phyloP scores from a whole-genome alignment of 1,140 invertebrate species.

The Drosophila novamexicana region DNA sequence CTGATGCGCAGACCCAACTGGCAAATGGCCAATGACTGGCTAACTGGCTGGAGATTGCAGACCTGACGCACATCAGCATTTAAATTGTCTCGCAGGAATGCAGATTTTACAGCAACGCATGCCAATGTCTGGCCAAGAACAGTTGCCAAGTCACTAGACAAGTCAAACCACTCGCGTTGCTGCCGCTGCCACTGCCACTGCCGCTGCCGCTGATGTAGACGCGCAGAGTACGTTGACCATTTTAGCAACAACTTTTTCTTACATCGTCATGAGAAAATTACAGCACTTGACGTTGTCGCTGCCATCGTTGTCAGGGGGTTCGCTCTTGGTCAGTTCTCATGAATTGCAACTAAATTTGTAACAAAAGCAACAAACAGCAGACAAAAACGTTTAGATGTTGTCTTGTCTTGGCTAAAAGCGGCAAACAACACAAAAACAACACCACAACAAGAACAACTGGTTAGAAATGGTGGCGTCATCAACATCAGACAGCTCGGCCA shows the following conservation, averaged over 20 bases:
- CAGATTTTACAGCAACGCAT: slow-evolving; percentile 75
- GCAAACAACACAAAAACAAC: slow-evolving; percentile 11
- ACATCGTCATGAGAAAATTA: slow-evolving; percentile 73
- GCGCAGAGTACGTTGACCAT: slow-evolving; percentile 71
- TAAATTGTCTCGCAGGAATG: slow-evolving; percentile 74
- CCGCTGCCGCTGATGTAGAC: slow-evolving; percentile 1
- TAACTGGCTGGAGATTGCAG: slow-evolving; percentile 31
- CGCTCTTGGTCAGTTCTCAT: slow-evolving; percentile 59
- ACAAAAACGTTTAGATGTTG: slow-evolving; percentile 27
- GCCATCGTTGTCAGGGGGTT: slow-evolving; percentile 8
- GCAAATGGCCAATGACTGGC: slow-evolving; percentile 21
- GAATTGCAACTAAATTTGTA: slow-evolving; percentile 79
- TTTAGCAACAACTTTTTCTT: slow-evolving; percentile 59
- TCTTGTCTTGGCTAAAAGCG: slow-evolving; percentile 10
- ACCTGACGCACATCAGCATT: slow-evolving; percentile 52
- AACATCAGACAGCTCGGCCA: slow-evolving; percentile 15
- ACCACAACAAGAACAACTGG: slow-evolving; percentile 41
- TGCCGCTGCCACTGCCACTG: neutral
- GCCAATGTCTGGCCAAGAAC: slow-evolving; percentile 53
- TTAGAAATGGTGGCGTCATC: slow-evolving; percentile 58
- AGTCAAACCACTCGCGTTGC: slow-evolving; percentile 63
- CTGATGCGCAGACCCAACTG: slow-evolving; percentile 64
- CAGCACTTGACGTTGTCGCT: slow-evolving; percentile 58
- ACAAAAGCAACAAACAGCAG: slow-evolving; percentile 50
- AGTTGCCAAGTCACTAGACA: slow-evolving; percentile 50